These are phyloP conservation scores for Orussus abietinus DNA, from an alignment of 1,140 invertebrate species.

Conservation along the genomic window DNA sequence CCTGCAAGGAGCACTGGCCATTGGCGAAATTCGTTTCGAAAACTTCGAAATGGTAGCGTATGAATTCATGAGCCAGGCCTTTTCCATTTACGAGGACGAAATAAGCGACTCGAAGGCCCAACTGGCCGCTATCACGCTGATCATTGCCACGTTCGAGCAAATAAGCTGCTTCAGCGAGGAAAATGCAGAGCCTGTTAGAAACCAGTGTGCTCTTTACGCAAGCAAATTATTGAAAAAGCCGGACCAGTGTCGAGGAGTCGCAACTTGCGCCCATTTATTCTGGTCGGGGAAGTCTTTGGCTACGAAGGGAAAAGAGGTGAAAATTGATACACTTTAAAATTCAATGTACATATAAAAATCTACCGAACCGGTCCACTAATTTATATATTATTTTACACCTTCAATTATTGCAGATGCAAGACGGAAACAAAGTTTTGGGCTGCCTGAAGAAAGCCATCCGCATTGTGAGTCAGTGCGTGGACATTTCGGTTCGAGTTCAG, in stretches of 20 bases:
- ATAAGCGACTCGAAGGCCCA: constrained; percentile 97
- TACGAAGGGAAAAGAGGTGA: constrained; percentile 65
- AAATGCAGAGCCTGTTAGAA: constrained; percentile 93
- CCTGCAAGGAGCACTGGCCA: constrained; percentile 90
- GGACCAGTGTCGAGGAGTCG: constrained; percentile 91
- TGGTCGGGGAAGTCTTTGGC: constrained; percentile 85
- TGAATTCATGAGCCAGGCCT: constrained; percentile 97
- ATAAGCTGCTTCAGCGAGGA: constrained; percentile 93
- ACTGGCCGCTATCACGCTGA: constrained; percentile 89
- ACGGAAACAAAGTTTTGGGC: constrained; percentile 87
- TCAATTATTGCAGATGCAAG: constrained; percentile 66
- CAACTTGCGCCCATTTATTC: constrained; percentile 90
- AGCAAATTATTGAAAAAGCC: constrained; percentile 96
- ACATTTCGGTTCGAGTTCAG: constrained; percentile 93
- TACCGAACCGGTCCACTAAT: background rate
- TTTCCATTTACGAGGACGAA: constrained; percentile 98
- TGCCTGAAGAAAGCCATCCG: constrained; percentile 94
- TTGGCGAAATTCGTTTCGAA: constrained; percentile 88
- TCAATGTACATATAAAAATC: constrained; percentile 1
- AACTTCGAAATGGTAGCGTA: constrained; percentile 96
- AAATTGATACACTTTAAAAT: constrained; percentile 8
- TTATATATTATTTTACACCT: constrained; percentile 9
- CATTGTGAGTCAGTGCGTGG: constrained; percentile 96
- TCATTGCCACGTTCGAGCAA: constrained; percentile 93
- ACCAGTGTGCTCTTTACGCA: constrained; percentile 89